Evolutionary conservation across 2,888 invertebrate genomes (phyloP).

Genomic region (Drosophila yooni): DNA sequence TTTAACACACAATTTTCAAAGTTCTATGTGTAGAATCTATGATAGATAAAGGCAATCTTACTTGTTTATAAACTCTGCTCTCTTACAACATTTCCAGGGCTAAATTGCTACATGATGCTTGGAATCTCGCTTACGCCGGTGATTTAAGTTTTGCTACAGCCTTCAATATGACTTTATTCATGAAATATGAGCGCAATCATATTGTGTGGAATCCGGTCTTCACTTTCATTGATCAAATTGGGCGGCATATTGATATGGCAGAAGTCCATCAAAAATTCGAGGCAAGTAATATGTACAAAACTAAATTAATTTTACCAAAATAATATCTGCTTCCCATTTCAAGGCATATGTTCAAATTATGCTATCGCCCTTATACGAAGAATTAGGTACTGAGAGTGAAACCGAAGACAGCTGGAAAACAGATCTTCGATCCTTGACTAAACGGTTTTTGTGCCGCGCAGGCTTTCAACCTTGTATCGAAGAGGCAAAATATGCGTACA

Average conservation of each 20-base stretch:
- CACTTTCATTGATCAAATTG: conserved; percentile 92
- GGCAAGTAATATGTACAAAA: conserved; percentile 85
- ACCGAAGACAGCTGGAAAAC: conserved; percentile 89
- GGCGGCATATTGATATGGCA: conserved; percentile 89
- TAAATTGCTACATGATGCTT: conserved; percentile 78
- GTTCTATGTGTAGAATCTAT: neutral
- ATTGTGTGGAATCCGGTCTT: conserved; percentile 94
- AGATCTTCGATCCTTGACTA: conserved; percentile 89
- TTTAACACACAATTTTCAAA: neutral
- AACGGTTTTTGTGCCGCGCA: conserved; percentile 90
- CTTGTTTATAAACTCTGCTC: neutral
- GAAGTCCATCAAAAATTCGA: conserved; percentile 90
- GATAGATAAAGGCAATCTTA: neutral
- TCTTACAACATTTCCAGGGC: conserved; percentile 54
- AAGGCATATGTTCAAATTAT: conserved; percentile 90
- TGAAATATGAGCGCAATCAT: conserved; percentile 90
- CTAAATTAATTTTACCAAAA: neutral
- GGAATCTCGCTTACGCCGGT: conserved; percentile 86
- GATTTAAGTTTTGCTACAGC: conserved; percentile 91
- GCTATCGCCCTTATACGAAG: conserved; percentile 90
- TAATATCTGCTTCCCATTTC: neutral
- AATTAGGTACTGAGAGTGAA: conserved; percentile 87
- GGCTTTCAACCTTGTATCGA: conserved; percentile 92
- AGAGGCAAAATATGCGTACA: conserved; percentile 90
- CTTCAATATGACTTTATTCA: conserved; percentile 91